These are phyloP conservation scores for Tenthredo notha DNA, from an alignment of 2,888 invertebrate genomes.

Conservation along the genomic window DNA sequence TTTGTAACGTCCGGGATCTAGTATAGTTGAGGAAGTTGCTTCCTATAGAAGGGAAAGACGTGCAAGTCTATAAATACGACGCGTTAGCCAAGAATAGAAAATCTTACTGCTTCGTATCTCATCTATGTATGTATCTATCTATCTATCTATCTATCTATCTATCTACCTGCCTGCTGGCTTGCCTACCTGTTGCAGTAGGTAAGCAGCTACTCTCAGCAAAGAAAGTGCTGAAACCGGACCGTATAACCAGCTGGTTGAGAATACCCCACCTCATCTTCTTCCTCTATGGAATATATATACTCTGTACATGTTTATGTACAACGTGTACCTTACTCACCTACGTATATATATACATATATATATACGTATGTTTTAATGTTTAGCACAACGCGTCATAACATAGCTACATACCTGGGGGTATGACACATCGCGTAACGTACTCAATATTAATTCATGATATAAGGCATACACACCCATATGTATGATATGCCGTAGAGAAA, in stretches of 20 bases:
- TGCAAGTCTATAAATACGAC: constrained; percentile 72
- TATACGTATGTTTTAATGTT: constrained; percentile 4
- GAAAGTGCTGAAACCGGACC: constrained; percentile 52
- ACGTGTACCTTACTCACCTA: neutral
- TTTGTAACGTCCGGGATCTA: constrained; percentile 34
- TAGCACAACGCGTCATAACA: constrained; percentile 14
- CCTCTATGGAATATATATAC: neutral
- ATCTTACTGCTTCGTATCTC: constrained; percentile 59
- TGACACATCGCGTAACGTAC: constrained; percentile 12
- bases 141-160: neutral
- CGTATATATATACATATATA: too few species aligned
- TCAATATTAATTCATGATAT: constrained; percentile 26
- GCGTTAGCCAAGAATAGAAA: constrained; percentile 73
- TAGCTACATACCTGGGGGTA: neutral
- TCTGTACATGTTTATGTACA: constrained; percentile 9
- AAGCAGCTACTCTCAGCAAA: constrained; percentile 18
- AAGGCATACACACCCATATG: neutral
- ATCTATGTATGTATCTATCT: neutral
- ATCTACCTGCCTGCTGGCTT: neutral
- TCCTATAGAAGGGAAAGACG: constrained; percentile 42
- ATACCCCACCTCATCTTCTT: constrained; percentile 4
- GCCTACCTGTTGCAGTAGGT: constrained; percentile 5
- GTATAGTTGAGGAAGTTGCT: constrained; percentile 21
- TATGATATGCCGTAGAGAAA: neutral
- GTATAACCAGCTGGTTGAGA: constrained; percentile 14